Conservation (phyloP, 2,888 invertebrate species). For the Odiellus spinosus region DNA sequence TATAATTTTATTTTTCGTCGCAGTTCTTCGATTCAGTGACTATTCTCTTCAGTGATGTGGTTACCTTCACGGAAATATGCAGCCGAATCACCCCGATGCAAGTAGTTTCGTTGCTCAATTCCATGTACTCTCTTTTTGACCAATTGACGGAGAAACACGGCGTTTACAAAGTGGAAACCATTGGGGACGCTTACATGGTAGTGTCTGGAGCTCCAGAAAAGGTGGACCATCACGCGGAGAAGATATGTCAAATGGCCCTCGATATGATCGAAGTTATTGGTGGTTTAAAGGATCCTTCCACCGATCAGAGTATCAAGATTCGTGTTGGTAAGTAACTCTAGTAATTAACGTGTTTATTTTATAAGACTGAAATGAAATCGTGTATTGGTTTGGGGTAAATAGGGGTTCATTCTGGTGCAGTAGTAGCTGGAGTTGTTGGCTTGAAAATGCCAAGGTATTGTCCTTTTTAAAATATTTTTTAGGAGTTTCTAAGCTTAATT, state of each 20-base stretch:
- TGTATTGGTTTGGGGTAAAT: too few species aligned
- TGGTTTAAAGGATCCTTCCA: slow-evolving; percentile 79
- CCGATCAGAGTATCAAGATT: slow-evolving; percentile 40
- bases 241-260: slow-evolving; percentile 85
- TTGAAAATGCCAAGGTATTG: slow-evolving; percentile 67
- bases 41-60: slow-evolving; percentile 91
- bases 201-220: slow-evolving; percentile 80
- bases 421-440: slow-evolving; percentile 85
- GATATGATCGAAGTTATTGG: slow-evolving; percentile 91
- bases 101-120: slow-evolving; percentile 91
- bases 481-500: too few species aligned
- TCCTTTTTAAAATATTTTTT: slow-evolving; percentile 33
- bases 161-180: slow-evolving; percentile 95
- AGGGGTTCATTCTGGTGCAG: slow-evolving; percentile 72
- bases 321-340: slow-evolving; percentile 29
- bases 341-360: neutral
- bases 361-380: too few species aligned
- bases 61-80: slow-evolving; percentile 94
- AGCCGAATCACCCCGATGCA: slow-evolving; percentile 91
- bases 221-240: slow-evolving; percentile 78
- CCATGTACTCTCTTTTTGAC: slow-evolving; percentile 96
- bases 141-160: slow-evolving; percentile 76
- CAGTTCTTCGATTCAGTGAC: slow-evolving; percentile 94
- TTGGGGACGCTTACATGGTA: slow-evolving; percentile 97
- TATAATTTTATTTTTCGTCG: slow-evolving; percentile 17